These are phyloP conservation scores for Pseudochirops corinnae DNA, from an alignment of 2,797 vertebrate genomes.

Conservation along the genomic window DNA sequence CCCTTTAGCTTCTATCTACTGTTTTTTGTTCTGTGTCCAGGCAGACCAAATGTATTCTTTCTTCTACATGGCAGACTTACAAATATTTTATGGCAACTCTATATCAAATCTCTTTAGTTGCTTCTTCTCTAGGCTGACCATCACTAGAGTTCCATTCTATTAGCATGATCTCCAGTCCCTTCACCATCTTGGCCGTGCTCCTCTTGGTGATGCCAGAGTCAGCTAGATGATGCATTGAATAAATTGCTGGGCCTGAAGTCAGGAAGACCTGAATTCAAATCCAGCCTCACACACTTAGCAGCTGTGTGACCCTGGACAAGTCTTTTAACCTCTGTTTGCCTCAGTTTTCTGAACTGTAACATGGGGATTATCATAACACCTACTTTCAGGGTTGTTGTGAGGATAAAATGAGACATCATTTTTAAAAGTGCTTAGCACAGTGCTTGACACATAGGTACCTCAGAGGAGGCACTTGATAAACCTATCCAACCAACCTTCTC, in stretches of 20 bases:
- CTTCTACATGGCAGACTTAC: not conserved
- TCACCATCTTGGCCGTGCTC: not conserved
- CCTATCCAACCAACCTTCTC: too few species aligned
- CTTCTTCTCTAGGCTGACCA: not conserved
- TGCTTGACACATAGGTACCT: not conserved
- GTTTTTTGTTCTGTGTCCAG: not conserved
- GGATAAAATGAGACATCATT: not conserved
- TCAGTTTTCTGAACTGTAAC: not conserved
- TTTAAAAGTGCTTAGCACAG: not conserved
- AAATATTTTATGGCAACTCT: not conserved
- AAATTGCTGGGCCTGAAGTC: not conserved
- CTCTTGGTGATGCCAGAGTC: not conserved
- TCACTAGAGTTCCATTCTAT: not conserved
- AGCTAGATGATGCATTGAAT: not conserved
- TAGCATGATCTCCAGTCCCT: not conserved
- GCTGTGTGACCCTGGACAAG: not conserved
- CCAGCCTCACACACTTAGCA: not conserved
- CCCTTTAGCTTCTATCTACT: not conserved
- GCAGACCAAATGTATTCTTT: not conserved
- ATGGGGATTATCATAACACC: not conserved
- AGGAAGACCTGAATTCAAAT: not conserved
- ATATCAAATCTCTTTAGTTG: not conserved
- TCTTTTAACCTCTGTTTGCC: not conserved
- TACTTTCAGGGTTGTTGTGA: not conserved
- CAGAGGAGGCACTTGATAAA: not conserved